Conservation (phyloP, 2,888 invertebrate species). For the Zaprionus bogoriensis region DNA sequence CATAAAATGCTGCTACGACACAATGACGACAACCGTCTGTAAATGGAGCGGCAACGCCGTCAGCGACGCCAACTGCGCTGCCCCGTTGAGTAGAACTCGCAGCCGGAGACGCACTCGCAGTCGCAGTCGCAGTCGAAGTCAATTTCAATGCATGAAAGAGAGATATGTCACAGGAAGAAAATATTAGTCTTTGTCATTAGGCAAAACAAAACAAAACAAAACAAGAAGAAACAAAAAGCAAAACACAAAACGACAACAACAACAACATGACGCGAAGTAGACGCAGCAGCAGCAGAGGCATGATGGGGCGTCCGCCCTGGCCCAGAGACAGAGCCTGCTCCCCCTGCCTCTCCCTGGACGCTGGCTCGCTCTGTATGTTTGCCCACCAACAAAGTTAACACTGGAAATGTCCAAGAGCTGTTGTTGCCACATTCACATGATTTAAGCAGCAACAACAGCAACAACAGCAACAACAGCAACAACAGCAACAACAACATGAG, state of each 20-base stretch:
- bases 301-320: conserved; percentile 36
- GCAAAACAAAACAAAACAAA: conserved; percentile 68
- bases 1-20: conserved; percentile 69
- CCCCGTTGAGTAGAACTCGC: neutral
- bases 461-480: conserved; percentile 32
- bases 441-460: conserved; percentile 59
- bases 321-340: conserved; percentile 24
- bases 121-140: conserved; percentile 43
- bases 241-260: conserved; percentile 12
- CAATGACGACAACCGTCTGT: conserved; percentile 41
- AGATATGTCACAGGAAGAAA: conserved; percentile 82
- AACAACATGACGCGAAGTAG: conserved; percentile 3
- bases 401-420: conserved; percentile 66
- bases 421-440: conserved; percentile 73
- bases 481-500: conserved; percentile 30
- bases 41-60: conserved; percentile 52
- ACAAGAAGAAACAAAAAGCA: conserved; percentile 25
- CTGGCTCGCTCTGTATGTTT: conserved; percentile 37
- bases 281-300: neutral
- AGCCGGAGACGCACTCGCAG: too few relatives aligned
- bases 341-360: neutral
- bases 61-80: conserved; percentile 21
- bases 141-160: conserved; percentile 65
- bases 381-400: conserved; percentile 74
- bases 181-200: conserved; percentile 82